These are phyloP conservation scores for Zapus hudsonius DNA, from an alignment of 2,113 vertebrate genomes.

Conservation along the genomic window DNA sequence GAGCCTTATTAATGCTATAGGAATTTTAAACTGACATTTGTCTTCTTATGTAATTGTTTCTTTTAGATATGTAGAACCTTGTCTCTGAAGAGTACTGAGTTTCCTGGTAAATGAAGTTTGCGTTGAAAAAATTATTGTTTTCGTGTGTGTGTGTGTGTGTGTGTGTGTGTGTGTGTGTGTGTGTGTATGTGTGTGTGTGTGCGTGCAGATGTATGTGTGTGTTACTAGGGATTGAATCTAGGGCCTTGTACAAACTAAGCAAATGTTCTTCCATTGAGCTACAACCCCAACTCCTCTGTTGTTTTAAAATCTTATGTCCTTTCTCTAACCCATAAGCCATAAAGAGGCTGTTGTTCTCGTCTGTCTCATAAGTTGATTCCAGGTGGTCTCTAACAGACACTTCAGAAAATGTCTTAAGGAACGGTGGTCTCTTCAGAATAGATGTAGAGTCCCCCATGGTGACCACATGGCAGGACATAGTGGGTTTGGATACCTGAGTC, in stretches of 20 bases:
- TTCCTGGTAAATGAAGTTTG: constrained; percentile 45
- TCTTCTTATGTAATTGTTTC: constrained; percentile 56
- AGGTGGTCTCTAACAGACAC: constrained; percentile 24
- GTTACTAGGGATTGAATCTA: not conserved
- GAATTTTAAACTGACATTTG: constrained; percentile 57
- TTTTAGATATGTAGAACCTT: constrained; percentile 52
- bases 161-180: not conserved
- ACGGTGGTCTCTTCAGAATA: constrained; percentile 35
- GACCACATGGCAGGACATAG: constrained; percentile 36
- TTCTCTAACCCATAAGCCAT: constrained; percentile 36
- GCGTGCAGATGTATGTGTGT: not conserved
- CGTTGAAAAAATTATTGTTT: too few species aligned
- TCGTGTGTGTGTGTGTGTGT: not conserved
- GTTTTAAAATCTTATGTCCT: constrained; percentile 38
- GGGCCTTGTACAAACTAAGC: not conserved
- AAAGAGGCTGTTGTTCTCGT: constrained; percentile 50
- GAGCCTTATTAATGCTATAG: constrained; percentile 56
- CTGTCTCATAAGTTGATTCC: constrained; percentile 1
- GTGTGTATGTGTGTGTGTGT: not conserved
- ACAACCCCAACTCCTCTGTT: not conserved
- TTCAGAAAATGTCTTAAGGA: constrained; percentile 58
- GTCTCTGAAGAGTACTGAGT: not conserved
- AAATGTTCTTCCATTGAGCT: not conserved
- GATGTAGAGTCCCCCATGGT: not conserved
- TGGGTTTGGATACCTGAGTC: constrained; percentile 9